A percentile compares a stretch with the other conserved stretches of the same genome.
Evolutionary conservation across 2,113 vertebrate species (phyloP).

Genomic region (Neopipo cinnamomea): DNA sequence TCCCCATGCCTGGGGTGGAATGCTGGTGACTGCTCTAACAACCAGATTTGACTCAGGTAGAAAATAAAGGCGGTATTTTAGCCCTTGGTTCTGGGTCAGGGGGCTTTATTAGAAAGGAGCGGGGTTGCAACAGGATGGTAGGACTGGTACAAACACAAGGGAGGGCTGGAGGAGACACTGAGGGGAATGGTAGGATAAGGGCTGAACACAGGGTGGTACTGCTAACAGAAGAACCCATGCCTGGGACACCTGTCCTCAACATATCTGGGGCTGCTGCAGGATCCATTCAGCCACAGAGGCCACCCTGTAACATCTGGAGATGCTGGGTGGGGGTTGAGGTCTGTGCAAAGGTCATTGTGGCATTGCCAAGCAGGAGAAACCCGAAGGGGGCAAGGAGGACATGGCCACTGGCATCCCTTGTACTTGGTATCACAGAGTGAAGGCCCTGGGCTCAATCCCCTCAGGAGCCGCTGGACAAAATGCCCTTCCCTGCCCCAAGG

Average conservation of each 20-base stretch:
- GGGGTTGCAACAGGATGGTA: background rate
- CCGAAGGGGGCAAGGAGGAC: background rate
- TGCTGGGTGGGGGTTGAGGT: background rate
- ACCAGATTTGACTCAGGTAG: background rate
- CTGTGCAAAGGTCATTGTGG: background rate
- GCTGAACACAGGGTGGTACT: background rate
- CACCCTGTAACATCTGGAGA: background rate
- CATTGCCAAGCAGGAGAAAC: background rate
- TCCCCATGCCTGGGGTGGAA: background rate
- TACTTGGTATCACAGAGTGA: background rate
- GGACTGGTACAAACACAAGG: background rate
- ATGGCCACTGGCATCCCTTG: accelerated
- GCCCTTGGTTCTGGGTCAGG: accelerated
- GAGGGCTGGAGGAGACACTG: background rate
- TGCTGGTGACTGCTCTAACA: background rate
- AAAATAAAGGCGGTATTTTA: conserved; percentile 2
- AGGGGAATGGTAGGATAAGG: background rate
- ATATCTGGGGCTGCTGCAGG: background rate
- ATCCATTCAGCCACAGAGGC: background rate
- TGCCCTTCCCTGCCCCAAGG: background rate
- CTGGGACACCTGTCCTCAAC: background rate
- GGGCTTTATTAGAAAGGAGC: background rate
- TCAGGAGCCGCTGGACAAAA: background rate
- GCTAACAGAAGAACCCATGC: accelerated
- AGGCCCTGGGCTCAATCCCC: background rate